phyloP scores from a whole-genome alignment of 1,140 invertebrate species.

The Euwallacea fornicatus region DNA sequence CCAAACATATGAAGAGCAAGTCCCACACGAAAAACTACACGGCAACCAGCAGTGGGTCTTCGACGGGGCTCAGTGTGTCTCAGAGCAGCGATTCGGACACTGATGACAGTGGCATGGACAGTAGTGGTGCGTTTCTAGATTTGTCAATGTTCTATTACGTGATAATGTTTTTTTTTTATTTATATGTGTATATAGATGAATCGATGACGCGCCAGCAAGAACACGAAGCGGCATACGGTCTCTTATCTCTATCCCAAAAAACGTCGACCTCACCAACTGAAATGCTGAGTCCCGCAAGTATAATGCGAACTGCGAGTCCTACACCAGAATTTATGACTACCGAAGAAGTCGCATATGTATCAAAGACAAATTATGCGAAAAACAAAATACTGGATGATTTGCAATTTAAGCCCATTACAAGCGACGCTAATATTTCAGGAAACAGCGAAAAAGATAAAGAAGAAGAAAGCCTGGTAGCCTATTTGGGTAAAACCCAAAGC shows the following conservation, averaged over 20 bases:
- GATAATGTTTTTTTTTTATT: conserved; percentile 17
- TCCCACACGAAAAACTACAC: conserved; percentile 77
- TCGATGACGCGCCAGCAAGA: conserved; percentile 64
- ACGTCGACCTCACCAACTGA: conserved; percentile 32
- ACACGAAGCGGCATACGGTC: conserved; percentile 84
- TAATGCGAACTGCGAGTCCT: conserved; percentile 15
- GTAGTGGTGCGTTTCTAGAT: conserved; percentile 60
- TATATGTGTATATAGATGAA: conserved; percentile 49
- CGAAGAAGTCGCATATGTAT: conserved; percentile 53
- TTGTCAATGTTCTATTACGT: conserved; percentile 13
- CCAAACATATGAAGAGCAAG: conserved; percentile 99
- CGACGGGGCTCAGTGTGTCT: conserved; percentile 65
- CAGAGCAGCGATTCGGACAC: conserved; percentile 63
- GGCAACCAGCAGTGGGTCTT: conserved; percentile 57
- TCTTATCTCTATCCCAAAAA: conserved; percentile 74
- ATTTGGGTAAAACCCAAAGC: conserved; percentile 44
- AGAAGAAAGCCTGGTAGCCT: conserved; percentile 37
- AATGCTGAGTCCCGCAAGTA: conserved; percentile 25
- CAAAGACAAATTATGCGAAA: conserved; percentile 51
- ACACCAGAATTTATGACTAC: conserved; percentile 47
- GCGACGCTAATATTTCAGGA: neutral
- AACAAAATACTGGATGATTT: conserved; percentile 51
- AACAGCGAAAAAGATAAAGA: conserved; percentile 8
- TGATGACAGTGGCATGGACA: conserved; percentile 70
- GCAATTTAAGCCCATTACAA: conserved; percentile 19